Evolutionary conservation across 2,888 invertebrate genomes (phyloP), one percentile per base, ranked within the genome.

Genomic region (Agrochola macilenta): DNA sequence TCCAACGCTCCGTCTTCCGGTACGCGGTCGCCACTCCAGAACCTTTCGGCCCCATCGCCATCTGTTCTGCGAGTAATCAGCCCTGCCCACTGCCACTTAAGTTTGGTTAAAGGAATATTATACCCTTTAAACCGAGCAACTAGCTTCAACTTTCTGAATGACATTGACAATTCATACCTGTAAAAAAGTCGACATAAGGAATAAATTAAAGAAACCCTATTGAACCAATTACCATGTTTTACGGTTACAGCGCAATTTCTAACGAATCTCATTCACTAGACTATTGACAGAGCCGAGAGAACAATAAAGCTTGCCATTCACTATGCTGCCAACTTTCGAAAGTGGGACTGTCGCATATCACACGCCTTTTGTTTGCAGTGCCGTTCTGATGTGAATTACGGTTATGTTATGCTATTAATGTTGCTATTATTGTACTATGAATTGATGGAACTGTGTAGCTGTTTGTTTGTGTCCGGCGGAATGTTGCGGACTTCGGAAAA

Each of bases 221-320:
- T 30, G 20, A 61, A 73, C 63, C 74, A 79, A 85, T 86, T 79
- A 74, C 68, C 49, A 70, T 71, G 69, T 78, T 76, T 78, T 20
- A 85, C 70, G 49, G 20, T 64, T 35, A 68, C 46, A 68, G 80
- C 69, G 76, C 81, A 78, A 84, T 84, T 76, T 76, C 82, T 76
- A 83, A 84, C 70, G 81, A 83, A 81, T 83, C 76, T 75, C 82
- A 88, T 85, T 86, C 82, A 78, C 81, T 69, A 69, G 57, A 35
- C 71, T 80, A 89, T 88, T 82, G 87, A 89, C 85, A 74, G 75
- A 72, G 46, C 69, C 60, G 68, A 79, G 86, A 58, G 87, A 75
- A 86, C 88, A 85, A 89, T 88, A 89, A 89, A 86, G 87, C 74
- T 63, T 23, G 72, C 84, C 65, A 88, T 86, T 85, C 86, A 89